These are phyloP conservation scores for Chymomyza procnemis DNA, from an alignment of 2,888 invertebrate species.

Conservation along the genomic window DNA sequence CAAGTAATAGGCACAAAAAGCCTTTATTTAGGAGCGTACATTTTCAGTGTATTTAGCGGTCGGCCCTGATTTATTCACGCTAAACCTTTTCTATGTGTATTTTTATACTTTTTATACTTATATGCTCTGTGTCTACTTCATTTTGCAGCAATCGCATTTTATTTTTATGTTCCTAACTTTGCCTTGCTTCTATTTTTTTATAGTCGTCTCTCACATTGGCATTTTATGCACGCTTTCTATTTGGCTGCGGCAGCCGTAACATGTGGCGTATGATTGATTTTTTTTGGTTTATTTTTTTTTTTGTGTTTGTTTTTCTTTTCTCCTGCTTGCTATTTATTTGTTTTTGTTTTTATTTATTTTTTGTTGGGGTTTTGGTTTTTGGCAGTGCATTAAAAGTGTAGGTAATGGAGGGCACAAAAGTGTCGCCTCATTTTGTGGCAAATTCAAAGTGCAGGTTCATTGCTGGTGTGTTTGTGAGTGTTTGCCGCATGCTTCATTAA, in stretches of 20 bases:
- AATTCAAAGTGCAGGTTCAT: background rate
- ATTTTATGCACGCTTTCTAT: background rate
- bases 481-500: background rate
- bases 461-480: background rate
- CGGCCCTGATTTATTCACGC: background rate
- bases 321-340: background rate
- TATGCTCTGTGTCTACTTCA: background rate
- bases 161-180: background rate
- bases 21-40: too few species aligned
- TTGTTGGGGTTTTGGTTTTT: background rate
- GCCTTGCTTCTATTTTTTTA: background rate
- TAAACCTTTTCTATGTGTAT: background rate
- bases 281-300: too few species aligned
- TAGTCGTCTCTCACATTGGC: background rate
- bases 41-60: background rate
- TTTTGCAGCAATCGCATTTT: background rate
- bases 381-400: background rate
- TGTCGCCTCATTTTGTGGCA: background rate
- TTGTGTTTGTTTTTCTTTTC: background rate
- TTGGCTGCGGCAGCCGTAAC: background rate
- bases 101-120: background rate
- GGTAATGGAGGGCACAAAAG: background rate
- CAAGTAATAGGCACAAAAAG: too few species aligned
- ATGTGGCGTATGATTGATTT: slow-evolving; percentile 10
- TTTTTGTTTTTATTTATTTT: background rate